Evolutionary conservation across 30 jellyfish, hydroid and myxozoan genomes (phyloP).

Genomic region (Clytia hemisphaerica): DNA sequence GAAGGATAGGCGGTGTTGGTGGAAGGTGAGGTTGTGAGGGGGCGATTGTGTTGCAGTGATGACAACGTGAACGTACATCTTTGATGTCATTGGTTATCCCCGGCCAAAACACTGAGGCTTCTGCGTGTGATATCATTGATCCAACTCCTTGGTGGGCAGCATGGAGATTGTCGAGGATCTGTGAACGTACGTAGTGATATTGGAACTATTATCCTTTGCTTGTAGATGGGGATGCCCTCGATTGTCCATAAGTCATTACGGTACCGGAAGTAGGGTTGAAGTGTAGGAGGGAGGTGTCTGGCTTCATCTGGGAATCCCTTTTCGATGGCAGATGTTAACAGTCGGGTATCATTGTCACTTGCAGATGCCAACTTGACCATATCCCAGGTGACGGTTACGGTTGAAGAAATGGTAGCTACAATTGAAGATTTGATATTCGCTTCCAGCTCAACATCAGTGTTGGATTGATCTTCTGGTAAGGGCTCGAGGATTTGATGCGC

Average conservation of each 20-base stretch:
- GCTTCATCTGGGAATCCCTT: conserved; percentile 14
- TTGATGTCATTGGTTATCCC: conserved; percentile 8
- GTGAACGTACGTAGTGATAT: conserved; percentile 8
- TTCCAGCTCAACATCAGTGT: conserved; percentile 11
- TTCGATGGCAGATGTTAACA: neutral
- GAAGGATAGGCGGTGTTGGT: neutral
- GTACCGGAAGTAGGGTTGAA: neutral
- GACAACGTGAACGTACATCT: conserved; percentile 14
- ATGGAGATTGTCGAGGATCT: conserved; percentile 7
- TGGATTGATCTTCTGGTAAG: too few species aligned
- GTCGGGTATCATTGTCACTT: neutral
- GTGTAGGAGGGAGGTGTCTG: neutral
- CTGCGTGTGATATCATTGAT: conserved; percentile 2
- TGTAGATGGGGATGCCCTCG: conserved; percentile 7
- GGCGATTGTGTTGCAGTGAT: conserved; percentile 16
- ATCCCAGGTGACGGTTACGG: conserved; percentile 3
- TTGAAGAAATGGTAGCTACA: conserved; percentile 13
- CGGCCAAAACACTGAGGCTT: conserved; percentile 11
- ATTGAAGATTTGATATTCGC: conserved; percentile 11
- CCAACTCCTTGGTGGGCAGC: conserved; percentile 6
- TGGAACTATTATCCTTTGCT: neutral
- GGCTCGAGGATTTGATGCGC: neutral
- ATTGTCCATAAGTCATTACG: neutral
- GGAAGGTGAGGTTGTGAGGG: neutral
- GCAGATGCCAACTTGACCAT: conserved; percentile 24